These are phyloP conservation scores for Cettia cetti DNA, from an alignment of 2,113 vertebrate genomes.

Conservation along the genomic window DNA sequence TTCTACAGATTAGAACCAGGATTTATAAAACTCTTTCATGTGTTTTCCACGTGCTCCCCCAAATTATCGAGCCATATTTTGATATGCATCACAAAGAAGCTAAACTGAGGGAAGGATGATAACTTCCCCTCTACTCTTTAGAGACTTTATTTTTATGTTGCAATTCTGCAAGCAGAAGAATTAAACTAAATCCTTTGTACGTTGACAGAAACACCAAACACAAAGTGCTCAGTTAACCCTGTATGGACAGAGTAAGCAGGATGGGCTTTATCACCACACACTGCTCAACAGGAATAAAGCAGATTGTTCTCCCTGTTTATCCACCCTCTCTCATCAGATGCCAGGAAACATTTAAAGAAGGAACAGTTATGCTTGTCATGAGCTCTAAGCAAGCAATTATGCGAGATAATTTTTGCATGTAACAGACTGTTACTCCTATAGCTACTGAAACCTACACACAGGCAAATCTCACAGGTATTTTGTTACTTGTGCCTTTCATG, in stretches of 20 bases:
- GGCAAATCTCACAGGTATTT: background rate
- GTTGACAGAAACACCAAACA: background rate
- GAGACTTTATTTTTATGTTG: background rate
- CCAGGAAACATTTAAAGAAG: background rate
- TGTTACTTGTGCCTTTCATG: background rate
- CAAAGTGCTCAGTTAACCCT: background rate
- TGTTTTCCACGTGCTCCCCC: background rate
- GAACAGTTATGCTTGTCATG: background rate
- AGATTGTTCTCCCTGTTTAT: background rate
- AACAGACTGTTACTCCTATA: background rate
- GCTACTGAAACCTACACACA: background rate
- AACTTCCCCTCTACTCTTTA: background rate
- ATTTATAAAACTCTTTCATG: background rate
- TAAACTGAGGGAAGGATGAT: background rate
- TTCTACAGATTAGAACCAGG: background rate
- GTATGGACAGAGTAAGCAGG: fast-evolving
- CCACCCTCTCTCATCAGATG: background rate
- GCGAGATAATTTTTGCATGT: background rate
- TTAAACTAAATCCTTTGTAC: background rate
- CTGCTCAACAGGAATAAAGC: background rate
- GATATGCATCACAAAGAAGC: background rate
- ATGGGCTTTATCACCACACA: background rate
- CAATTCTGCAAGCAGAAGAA: background rate
- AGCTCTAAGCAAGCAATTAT: background rate
- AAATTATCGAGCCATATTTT: background rate